Evolutionary conservation across 1,140 invertebrate genomes (phyloP), one percentile per base, ranked within the genome.

Genomic region (Propsilocerus akamusi): DNA sequence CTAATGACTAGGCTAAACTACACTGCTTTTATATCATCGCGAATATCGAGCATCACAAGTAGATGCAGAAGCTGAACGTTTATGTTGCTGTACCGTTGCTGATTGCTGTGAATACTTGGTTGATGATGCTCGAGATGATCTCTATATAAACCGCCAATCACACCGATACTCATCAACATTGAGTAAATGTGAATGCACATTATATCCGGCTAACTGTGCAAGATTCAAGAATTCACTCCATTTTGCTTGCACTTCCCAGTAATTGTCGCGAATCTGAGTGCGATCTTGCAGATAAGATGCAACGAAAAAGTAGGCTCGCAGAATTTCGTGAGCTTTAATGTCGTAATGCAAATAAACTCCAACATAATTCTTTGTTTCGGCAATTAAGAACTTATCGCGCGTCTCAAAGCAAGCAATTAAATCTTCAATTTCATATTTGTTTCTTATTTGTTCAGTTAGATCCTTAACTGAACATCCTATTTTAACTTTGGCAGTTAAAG

Each of bases 151-250:
- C 22, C 25, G 20, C 69, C 68, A 71, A 49, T 60, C 55, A 46
- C 63, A 63, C 52, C 65, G 60, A 64, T 68, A 75, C 53, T 72
- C 64, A 46, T 70, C 71, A 3, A 74, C 58, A 47, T 65, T 54
- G 24, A 77, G 53, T 26, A 72, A 58, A 61, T 76, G 73, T 6
- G 59, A 60, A 63, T 65, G 25, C 60, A 57, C 75, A 10, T 34
- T 52, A 53, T 48, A 55, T 59, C 60, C 57, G 50, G 59, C 59
- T 25, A 59, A 54, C 52, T 65, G 62, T 23, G 62, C 60, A 34
- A 58, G 54, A 57, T 57, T 58, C 34, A 66, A 56, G 12, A 62
- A 63, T 47, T 67, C 57, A 53, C 70, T 61, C 53, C 58, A 59
- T 50, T 62, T 62, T 48, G 61, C 55, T 59, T 72, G 74, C 53